Evolutionary conservation across 2,888 invertebrate species (phyloP), one percentile per base, ranked within the genome.

Genomic region (Hypselothyrea guttata): DNA sequence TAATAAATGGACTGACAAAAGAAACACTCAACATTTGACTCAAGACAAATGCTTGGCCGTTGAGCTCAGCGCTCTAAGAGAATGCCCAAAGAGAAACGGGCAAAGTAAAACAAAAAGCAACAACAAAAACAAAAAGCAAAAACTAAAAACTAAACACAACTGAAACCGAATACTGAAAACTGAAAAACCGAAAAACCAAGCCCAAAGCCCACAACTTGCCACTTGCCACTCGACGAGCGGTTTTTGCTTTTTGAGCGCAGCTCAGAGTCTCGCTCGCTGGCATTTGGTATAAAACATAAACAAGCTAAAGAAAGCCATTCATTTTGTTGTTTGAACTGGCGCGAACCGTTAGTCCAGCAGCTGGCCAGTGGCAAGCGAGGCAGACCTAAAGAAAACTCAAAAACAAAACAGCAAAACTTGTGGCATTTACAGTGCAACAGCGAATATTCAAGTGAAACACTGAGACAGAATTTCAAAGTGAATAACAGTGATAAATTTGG

Each of bases 261-360:
- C n/a, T 22, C 7, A 34, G 56, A 37, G 59, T 22, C 45, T 31
- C 27, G 62, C 15, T 33, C 30, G 5, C 3, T 22, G 55, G 28
- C 34, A 75, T 84, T 71, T 67, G 73, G 86, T 88, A 88, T 88
- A 88, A 88, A 88, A 86, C 78, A 88, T 77, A 87, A 88, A 84
- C 77, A 76, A 82, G 82, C 78, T 69, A 75, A 87, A 88, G 87
- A 87, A 88, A 88, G 83, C 84, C 84, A 87, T 81, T 88, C 89
- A 88, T 86, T 88, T 87, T 61, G 79, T 83, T 87, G 81, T 76
- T 84, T 77, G 88, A 88, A 86, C 84, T 82, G 81, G 85, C 72
- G 71, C 75, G 71, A 64, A 79, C 64, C 77, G 77, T 82, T 78
- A 75, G 75, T 73, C 66, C 74, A 74, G 55, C 68, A 52, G 59